Evolutionary conservation across 2,113 vertebrate genomes (phyloP), one percentile per base, ranked within the genome.

Genomic region (Peromyscus maniculatus): DNA sequence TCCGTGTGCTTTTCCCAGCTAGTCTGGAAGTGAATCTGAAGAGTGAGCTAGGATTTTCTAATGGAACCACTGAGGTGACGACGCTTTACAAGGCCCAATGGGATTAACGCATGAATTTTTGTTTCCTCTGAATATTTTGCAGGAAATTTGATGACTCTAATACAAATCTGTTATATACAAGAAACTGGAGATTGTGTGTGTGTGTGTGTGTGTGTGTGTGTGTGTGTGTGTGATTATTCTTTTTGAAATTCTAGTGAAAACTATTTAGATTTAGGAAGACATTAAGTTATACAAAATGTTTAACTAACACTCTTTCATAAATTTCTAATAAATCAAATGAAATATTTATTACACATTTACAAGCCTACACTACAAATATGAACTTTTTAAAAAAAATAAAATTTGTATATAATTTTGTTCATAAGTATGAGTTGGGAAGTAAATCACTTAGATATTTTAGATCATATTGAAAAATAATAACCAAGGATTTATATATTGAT

Each of bases 31-130:
- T 82, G 36, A 93, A 93, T 43, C 28, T 94, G 13, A 82, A 91
- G 31, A 17, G 75, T 90, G 86, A 91, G 87, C 89, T 92, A 78
- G 79, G 64, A 93, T 96, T 96, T 97, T 97, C 80, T 72, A 83
- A 9, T 67, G 49, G 92, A 94, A 93, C 17, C 72, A 12, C 49
- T 36, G 55, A 96, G 3, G 71, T 92, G 66, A 89, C 19, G 66
- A 89, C 22, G 86, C 16, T 84, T 91, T 96, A 84, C 15, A 82
- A 95, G 69, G 5, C 57, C 80, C 17, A 26, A 8, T 57, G 39
- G 92, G 24, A 97, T 64, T 6, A 26, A 36, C 55, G 31, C 71
- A 77, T 88, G 49, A 64, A 74, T 77, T 94, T 94, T 82, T 94
- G 46, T 89, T 94, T 93, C 59, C 43, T 89, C 26, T 93, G 69